Base-by-base conservation (phyloP, 2,888 invertebrate genomes). In the Leucoptera coffeella region DNA sequence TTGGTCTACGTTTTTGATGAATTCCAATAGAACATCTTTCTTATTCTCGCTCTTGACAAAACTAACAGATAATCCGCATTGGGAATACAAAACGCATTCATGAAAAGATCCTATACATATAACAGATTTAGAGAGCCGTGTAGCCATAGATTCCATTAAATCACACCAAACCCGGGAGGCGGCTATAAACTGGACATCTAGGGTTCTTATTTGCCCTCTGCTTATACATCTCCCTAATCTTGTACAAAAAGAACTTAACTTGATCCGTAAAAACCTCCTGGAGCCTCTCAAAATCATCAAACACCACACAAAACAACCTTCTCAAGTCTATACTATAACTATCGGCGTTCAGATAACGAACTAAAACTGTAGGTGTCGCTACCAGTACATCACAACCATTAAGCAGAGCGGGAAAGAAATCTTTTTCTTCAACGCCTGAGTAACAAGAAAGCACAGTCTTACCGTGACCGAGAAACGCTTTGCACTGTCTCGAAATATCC, bases 41-140 rank as follows among this genome's bases (percentile, higher is more conserved):
- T 78, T 80, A 3, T 54, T 49, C 2, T 55, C 46, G 14, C 49
- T 46, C n/a, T n/a, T n/a, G 2, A 61, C 45, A 23, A 59, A 60
- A 29, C 47, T 47, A 0, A 64, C 54, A 0, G 51, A 41, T 10
- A 56, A 60, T n/a, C 42, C 58, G 31, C 35, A 73, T 55, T 46
- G 74, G 37, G 79, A 81, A 51, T 83, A 88, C 9, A 86, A 55
- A 1, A 84, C 77, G 24, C 85, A 85, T 54, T 89, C 88, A 36
- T 85, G 71, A 37, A 78, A 78, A 12, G 84, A 80, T 1, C 80
- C 77, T 29, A 89, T 80, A 29, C 82, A 78, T 4, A 87, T 53
- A 2, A 80, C 58, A 0, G 85, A 78, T 39, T 77, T 71, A 10
- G n/a, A n/a, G n/a, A 80, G 67, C 23, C 56, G 61, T 21, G 57